Conservation (phyloP, 2,797 vertebrate genomes). For the Enteromius fasciolatus region DNA sequence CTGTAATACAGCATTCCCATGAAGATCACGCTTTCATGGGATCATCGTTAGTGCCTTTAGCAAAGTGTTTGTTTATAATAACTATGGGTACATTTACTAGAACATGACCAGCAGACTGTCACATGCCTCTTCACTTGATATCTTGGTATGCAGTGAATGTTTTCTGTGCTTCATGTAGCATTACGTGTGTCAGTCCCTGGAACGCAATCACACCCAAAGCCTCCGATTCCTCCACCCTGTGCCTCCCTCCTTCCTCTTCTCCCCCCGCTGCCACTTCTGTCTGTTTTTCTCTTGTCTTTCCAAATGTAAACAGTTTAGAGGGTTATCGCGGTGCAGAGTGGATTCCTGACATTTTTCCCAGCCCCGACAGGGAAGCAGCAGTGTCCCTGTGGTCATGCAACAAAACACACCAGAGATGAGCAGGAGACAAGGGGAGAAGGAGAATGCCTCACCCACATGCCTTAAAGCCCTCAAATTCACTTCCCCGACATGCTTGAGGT, state of each 20-base stretch:
- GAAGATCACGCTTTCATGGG: constrained; percentile 9
- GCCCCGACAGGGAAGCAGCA: constrained; percentile 47
- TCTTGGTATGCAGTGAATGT: constrained; percentile 7
- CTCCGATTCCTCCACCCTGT: constrained; percentile 22
- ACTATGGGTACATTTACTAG: constrained; percentile 13
- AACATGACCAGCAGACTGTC: constrained; percentile 19
- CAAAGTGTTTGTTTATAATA: not conserved
- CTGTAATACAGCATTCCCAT: not conserved
- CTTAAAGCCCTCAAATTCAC: not conserved
- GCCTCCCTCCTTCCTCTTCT: constrained; percentile 23
- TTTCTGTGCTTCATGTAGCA: constrained; percentile 15
- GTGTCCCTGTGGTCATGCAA: constrained; percentile 51
- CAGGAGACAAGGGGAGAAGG: constrained; percentile 31
- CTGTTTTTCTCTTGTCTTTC: constrained; percentile 53
- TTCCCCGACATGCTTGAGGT: constrained; percentile 6
- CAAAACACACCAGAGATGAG: constrained; percentile 40
- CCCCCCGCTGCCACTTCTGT: constrained; percentile 21
- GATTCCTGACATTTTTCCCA: constrained; percentile 62
- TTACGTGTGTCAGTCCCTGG: constrained; percentile 6
- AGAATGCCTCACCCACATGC: not conserved
- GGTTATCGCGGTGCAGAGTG: constrained; percentile 54
- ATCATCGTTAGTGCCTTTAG: not conserved
- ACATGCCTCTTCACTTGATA: constrained; percentile 21
- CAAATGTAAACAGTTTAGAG: constrained; percentile 52
- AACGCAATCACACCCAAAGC: constrained; percentile 31